Evolutionary conservation across 1,140 invertebrate species (phyloP).

Genomic region (Glossosoma conforme): DNA sequence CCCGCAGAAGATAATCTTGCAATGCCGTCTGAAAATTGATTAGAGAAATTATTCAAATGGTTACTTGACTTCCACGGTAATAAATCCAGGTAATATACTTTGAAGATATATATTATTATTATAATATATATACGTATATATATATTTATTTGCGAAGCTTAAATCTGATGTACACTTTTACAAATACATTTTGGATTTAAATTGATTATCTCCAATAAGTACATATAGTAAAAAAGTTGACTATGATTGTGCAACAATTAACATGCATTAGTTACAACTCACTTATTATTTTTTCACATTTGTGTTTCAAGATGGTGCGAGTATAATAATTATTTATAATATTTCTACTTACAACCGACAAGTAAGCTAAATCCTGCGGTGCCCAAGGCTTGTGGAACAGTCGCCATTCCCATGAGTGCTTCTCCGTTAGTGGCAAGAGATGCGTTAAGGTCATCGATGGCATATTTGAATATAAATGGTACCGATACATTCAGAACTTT

Average conservation of each 20-base stretch:
- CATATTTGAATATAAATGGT: slow-evolving; percentile 96
- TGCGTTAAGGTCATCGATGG: slow-evolving; percentile 84
- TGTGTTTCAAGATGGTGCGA: neutral
- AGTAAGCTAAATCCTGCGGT: slow-evolving; percentile 75
- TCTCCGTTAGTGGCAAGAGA: slow-evolving; percentile 43
- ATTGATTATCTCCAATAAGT: too few relatives aligned
- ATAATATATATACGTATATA: too few relatives aligned
- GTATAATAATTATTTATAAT: slow-evolving; percentile 9
- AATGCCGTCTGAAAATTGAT: slow-evolving; percentile 72
- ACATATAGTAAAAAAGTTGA: too few relatives aligned
- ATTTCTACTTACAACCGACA: slow-evolving; percentile 88
- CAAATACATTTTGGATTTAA: too few relatives aligned
- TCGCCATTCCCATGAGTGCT: slow-evolving; percentile 59
- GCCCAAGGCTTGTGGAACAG: slow-evolving; percentile 66
- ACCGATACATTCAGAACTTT: slow-evolving; percentile 90
- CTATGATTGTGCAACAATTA: neutral
- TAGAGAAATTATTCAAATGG: too few relatives aligned
- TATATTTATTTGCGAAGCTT: too few relatives aligned
- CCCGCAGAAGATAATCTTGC: slow-evolving; percentile 83
- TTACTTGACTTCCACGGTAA: too few relatives aligned
- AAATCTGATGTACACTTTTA: too few relatives aligned
- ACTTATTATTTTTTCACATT: too few relatives aligned
- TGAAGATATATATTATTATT: too few relatives aligned
- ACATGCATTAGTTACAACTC: too few relatives aligned
- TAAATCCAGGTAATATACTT: too few relatives aligned